These are phyloP conservation scores for Drosophila mimica DNA, from an alignment of 2,888 invertebrate species.

Conservation along the genomic window DNA sequence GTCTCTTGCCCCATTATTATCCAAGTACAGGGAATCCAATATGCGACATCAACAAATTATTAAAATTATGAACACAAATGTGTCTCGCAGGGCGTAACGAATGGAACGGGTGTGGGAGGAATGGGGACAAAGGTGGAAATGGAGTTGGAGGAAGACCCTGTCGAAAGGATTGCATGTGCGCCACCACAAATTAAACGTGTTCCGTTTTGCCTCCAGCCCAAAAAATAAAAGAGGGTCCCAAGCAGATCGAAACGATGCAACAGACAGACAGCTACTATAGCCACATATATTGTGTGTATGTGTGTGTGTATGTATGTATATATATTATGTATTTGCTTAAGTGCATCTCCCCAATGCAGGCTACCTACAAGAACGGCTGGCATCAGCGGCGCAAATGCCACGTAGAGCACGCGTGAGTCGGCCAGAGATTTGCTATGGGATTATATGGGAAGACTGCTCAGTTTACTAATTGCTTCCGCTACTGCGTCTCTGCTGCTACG, in stretches of 20 bases:
- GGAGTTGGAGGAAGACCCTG: conserved; percentile 29
- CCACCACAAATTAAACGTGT: conserved; percentile 56
- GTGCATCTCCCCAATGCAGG: conserved; percentile 40
- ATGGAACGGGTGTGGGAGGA: neutral
- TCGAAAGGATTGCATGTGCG: conserved; percentile 69
- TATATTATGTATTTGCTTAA: conserved; percentile 51
- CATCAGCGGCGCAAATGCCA: conserved; percentile 51
- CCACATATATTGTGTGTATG: neutral
- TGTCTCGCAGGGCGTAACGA: conserved; percentile 11
- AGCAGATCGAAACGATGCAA: conserved; percentile 32
- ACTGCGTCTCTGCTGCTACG: conserved; percentile 34
- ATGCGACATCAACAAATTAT: conserved; percentile 58
- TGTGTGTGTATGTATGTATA: neutral
- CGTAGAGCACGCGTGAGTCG: conserved; percentile 75
- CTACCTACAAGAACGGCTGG: conserved; percentile 31
- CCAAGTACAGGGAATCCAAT: conserved; percentile 34
- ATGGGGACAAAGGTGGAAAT: neutral
- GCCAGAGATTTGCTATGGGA: conserved; percentile 73
- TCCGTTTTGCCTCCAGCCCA: conserved; percentile 27
- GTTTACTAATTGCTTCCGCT: conserved; percentile 84
- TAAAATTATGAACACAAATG: conserved; percentile 63
- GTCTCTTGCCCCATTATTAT: conserved; percentile 10
- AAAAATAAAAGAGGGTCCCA: conserved; percentile 6
- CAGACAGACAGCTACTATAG: conserved; percentile 23
- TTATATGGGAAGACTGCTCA: conserved; percentile 71